Evolutionary conservation across 1,140 invertebrate species (phyloP), one percentile per base, ranked within the genome.

Genomic region (Drosophila pallidifrons): DNA sequence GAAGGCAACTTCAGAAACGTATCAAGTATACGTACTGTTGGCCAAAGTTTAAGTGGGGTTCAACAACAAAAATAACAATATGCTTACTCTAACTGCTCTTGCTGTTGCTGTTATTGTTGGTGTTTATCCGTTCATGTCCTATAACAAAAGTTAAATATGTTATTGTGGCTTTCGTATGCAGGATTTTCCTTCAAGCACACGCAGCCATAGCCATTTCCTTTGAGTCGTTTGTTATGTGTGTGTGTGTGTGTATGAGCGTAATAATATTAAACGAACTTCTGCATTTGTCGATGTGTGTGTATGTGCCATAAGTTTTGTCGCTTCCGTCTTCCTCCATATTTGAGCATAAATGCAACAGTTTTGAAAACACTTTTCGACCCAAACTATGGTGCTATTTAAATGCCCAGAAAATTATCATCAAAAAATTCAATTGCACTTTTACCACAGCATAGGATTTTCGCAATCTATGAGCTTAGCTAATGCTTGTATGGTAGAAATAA

Each of bases 91-190:
- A 20, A 75, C 6, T 66, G 41, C 49, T 52, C 35, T 11, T 52
- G 25, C 16, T 66, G 32, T 46, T 58, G 70, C 25, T 20, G 13
- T 35, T 61, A 35, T 47, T 61, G 47, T 52, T 51, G 10, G 35
- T 38, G 57, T 68, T 67, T 75, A 58, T 64, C 59, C 52, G 43
- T 75, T 67, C 63, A 63, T 74, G 73, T 66, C 65, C 69, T 58
- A 46, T 45, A 52, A 64, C 68, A 77, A 83, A 80, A 83, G 73
- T 82, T 74, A 51, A 70, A 74, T 60, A 77, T 70, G 45, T 55
- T 79, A 67, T 69, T 38, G 54, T 60, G 38, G 35, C 38, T 49
- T 58, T 46, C 35, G 28, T 41, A 15, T 47, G 47, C 38, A 55
- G n/a, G 45, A 69, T 65, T 73, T 66, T 52, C 51, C 25, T 49